These are phyloP conservation scores for Aurelia aurita complex sp. Pacific DNA, from an alignment of 30 jellyfish, hydroid and myxozoan species.

Conservation along the genomic window DNA sequence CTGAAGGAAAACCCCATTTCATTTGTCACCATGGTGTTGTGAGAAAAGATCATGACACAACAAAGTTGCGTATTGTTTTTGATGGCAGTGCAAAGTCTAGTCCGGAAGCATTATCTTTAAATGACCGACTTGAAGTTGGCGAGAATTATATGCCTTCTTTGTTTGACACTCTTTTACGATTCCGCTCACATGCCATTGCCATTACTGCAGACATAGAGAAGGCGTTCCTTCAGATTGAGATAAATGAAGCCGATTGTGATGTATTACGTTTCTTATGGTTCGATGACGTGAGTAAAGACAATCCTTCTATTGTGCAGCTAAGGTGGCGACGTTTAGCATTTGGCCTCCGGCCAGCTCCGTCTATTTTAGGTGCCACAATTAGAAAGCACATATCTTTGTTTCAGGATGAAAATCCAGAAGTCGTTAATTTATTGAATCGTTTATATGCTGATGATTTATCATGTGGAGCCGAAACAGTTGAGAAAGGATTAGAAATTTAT, in stretches of 20 bases:
- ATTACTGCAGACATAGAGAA: slow-evolving; percentile 8
- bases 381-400: slow-evolving; percentile 8
- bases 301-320: neutral
- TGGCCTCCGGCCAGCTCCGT: neutral
- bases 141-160: slow-evolving; percentile 9
- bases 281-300: neutral
- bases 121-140: slow-evolving; percentile 17
- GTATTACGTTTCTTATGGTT: neutral
- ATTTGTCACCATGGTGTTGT: slow-evolving; percentile 53
- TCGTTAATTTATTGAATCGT: neutral
- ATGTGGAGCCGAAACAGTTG: neutral
- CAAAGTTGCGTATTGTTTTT: slow-evolving; percentile 34
- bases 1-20: slow-evolving; percentile 5
- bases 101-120: slow-evolving; percentile 13
- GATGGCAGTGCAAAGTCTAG: slow-evolving; percentile 50
- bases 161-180: neutral
- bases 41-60: slow-evolving; percentile 46
- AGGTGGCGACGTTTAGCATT: neutral
- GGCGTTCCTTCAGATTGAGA: slow-evolving; percentile 1
- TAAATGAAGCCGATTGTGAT: neutral
- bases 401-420: slow-evolving; percentile 2
- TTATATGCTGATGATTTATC: slow-evolving; percentile 7
- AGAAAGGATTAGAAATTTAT: neutral
- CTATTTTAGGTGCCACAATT: neutral
- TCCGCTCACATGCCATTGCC: slow-evolving; percentile 13